Conservation (phyloP, 2,888 invertebrate species). For the Andricus curvator region DNA sequence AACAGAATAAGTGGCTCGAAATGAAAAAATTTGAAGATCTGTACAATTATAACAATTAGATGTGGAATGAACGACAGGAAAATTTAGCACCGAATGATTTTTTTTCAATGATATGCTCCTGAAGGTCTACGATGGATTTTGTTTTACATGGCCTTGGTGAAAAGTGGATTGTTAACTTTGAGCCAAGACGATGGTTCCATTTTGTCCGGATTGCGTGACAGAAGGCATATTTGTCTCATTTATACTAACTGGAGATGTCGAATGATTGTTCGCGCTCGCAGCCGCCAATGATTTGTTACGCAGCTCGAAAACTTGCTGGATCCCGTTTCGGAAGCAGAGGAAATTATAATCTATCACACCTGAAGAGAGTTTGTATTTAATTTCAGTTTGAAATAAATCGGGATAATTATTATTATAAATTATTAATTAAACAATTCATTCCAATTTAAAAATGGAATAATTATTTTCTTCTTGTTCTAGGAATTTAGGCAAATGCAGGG, state of each 20-base stretch:
- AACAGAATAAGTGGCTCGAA: background rate
- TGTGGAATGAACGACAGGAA: constrained; percentile 22
- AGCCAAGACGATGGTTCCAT: constrained; percentile 66
- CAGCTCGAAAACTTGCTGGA: constrained; percentile 96
- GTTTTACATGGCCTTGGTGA: constrained; percentile 26
- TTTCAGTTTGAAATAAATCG: background rate
- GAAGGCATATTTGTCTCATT: constrained; percentile 66
- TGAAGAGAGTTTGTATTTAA: constrained; percentile 76
- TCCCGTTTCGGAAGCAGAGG: constrained; percentile 96
- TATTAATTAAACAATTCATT: too few relatives aligned
- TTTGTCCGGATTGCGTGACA: constrained; percentile 67
- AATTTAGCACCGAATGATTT: constrained; percentile 3
- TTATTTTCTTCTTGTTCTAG: too few relatives aligned
- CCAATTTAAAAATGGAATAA: too few relatives aligned
- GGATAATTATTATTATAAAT: too few relatives aligned
- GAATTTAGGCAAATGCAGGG: too few relatives aligned
- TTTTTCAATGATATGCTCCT: constrained; percentile 19
- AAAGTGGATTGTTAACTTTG: constrained; percentile 63
- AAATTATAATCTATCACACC: constrained; percentile 99
- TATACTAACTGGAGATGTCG: constrained; percentile 68
- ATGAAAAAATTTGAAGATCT: background rate
- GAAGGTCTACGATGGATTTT: constrained; percentile 19
- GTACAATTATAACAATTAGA: background rate
- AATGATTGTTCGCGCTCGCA: constrained; percentile 68
- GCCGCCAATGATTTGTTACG: constrained; percentile 85